A percentile compares a stretch with the other conserved stretches of the same genome.
Conservation (phyloP, 2,888 invertebrate species). For the Drosophila tripunctata region DNA sequence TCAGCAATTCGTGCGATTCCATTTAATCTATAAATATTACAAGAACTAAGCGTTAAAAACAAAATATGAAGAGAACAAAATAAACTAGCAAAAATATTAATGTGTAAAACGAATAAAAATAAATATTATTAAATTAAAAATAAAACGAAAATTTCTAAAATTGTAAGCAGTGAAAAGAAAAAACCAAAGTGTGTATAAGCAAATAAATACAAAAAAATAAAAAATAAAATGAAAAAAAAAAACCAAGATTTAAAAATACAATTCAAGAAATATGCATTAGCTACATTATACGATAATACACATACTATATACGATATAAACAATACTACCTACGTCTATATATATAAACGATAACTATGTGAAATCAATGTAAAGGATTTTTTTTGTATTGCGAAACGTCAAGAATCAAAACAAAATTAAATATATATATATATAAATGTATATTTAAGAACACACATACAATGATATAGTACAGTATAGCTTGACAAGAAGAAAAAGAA, state of each 20-base stretch:
- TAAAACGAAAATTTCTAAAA: constrained; percentile 8
- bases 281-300: constrained; percentile 14
- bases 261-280: constrained; percentile 48
- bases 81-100: constrained; percentile 63
- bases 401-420: constrained; percentile 46
- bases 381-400: constrained; percentile 55
- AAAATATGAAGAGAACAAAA: constrained; percentile 8
- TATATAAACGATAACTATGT: constrained; percentile 54
- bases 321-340: constrained; percentile 61
- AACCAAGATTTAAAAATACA: constrained; percentile 9
- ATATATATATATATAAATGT: constrained; percentile 26
- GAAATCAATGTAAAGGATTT: constrained; percentile 60
- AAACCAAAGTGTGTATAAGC: constrained; percentile 76
- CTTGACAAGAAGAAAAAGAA: neutral
- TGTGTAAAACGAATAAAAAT: constrained; percentile 32
- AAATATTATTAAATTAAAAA: constrained; percentile 3
- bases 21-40: constrained; percentile 45
- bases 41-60: constrained; percentile 37
- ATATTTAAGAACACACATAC: constrained; percentile 33
- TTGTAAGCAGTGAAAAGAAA: constrained; percentile 55
- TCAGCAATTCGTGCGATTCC: constrained; percentile 66
- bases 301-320: constrained; percentile 43
- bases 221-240: constrained; percentile 3
- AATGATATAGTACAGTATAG: constrained; percentile 34
- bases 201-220: constrained; percentile 10